phyloP scores from a whole-genome alignment of 1,140 invertebrate genomes.

The Centruroides sculpturatus region DNA sequence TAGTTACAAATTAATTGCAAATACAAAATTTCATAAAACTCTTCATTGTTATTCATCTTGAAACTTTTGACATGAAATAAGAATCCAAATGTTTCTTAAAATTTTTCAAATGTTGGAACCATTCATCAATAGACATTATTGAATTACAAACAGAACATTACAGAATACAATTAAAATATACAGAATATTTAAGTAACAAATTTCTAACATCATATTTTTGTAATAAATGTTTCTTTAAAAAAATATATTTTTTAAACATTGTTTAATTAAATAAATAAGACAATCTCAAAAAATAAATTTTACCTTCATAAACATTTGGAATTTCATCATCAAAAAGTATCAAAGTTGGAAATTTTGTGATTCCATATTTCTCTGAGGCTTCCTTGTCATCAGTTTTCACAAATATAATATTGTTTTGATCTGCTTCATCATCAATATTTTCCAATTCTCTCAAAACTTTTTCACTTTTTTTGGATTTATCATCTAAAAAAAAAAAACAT shows the following conservation, averaged over 20 bases:
- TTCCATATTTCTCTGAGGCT: constrained; percentile 22
- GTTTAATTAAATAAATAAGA: background rate
- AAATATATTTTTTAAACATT: background rate
- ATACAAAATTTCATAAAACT: too few relatives aligned
- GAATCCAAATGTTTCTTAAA: too few relatives aligned
- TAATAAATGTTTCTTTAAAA: background rate
- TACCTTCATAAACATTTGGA: constrained; percentile 33
- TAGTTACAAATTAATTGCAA: too few relatives aligned
- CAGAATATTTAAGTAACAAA: too few relatives aligned
- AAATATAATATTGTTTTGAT: constrained; percentile 22
- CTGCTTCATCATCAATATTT: constrained; percentile 29
- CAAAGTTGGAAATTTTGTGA: constrained; percentile 21
- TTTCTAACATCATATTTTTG: too few relatives aligned
- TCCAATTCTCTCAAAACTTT: constrained; percentile 28
- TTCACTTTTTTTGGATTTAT: constrained; percentile 25
- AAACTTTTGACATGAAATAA: too few relatives aligned
- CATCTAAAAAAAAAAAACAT: constrained; percentile 21
- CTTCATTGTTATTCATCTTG: too few relatives aligned
- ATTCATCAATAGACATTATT: too few relatives aligned
- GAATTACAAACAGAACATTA: too few relatives aligned
- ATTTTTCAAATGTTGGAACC: too few relatives aligned
- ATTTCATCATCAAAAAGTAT: constrained; percentile 24
- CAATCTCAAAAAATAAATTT: constrained; percentile 23
- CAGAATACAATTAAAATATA: too few relatives aligned
- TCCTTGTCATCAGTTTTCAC: constrained; percentile 25